These are phyloP conservation scores for Ascaphus truei DNA, from an alignment of 2,113 vertebrate species.

Conservation along the genomic window DNA sequence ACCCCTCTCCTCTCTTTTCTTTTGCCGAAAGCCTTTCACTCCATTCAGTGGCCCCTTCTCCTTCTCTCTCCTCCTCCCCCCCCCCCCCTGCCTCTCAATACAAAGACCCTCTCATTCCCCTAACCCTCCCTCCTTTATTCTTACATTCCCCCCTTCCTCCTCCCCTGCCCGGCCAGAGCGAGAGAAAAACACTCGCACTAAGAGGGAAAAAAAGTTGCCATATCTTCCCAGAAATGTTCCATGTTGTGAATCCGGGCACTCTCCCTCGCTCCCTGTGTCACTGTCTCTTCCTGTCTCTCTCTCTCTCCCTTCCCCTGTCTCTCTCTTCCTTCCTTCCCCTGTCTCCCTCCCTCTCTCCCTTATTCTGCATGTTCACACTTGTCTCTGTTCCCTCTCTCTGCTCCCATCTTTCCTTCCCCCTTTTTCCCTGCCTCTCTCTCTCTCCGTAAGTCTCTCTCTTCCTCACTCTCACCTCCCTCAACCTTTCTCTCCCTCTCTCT, in stretches of 20 bases:
- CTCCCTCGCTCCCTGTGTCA: background rate
- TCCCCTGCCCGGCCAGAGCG: constrained; percentile 6
- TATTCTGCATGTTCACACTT: constrained; percentile 21
- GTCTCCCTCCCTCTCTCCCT: background rate
- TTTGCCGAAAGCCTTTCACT: constrained; percentile 35
- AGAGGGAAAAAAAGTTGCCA: constrained; percentile 30
- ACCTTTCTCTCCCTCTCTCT: constrained; percentile 1
- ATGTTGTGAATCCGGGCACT: background rate
- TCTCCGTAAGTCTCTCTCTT: constrained; percentile 26
- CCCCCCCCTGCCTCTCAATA: constrained; percentile 33
- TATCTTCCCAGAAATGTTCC: constrained; percentile 20
- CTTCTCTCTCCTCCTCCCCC: constrained; percentile 26
- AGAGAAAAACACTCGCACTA: constrained; percentile 24
- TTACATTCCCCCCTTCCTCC: constrained; percentile 30
- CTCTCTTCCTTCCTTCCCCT: background rate
- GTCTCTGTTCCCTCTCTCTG: constrained; percentile 5
- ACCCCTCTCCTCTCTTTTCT: constrained; percentile 30
- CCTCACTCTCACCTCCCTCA: background rate
- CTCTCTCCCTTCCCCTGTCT: background rate
- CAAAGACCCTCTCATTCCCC: constrained; percentile 37
- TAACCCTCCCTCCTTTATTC: constrained; percentile 35
- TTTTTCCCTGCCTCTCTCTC: background rate
- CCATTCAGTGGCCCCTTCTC: constrained; percentile 32
- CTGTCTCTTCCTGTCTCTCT: constrained; percentile 14
- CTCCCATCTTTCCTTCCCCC: background rate